Evolutionary conservation across 2,113 vertebrate species (phyloP).

Genomic region (Micronycteris hirsuta): DNA sequence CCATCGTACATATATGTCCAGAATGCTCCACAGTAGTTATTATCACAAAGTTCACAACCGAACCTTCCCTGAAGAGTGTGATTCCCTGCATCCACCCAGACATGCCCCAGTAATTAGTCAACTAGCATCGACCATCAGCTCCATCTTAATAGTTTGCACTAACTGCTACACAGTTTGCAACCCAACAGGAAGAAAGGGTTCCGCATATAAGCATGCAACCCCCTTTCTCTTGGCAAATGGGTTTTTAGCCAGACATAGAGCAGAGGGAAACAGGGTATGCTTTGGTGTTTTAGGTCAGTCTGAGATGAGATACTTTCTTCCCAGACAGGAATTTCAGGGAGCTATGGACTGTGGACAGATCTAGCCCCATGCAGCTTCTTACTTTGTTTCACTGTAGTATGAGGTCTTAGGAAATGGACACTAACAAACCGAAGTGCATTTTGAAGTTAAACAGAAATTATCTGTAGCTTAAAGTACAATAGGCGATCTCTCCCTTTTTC

Average conservation of each 20-base stretch:
- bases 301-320: not conserved
- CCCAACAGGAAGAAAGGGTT: not conserved
- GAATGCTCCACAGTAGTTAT: not conserved
- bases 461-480: not conserved
- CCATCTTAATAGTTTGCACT: not conserved
- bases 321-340: not conserved
- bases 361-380: not conserved
- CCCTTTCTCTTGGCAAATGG: not conserved
- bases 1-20: constrained; percentile 35
- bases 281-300: not conserved
- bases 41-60: constrained; percentile 8
- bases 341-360: no score
- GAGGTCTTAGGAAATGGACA: not conserved
- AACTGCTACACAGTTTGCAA: not conserved
- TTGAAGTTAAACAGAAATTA: not conserved
- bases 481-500: not conserved
- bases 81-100: constrained; percentile 16
- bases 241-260: not conserved
- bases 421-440: not conserved
- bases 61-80: constrained; percentile 46
- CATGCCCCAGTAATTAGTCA: not conserved
- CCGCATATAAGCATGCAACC: not conserved
- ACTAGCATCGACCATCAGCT: no score
- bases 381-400: not conserved
- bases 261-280: not conserved